Evolutionary conservation across 2,888 invertebrate species (phyloP).

Genomic region (Netelia melanura): DNA sequence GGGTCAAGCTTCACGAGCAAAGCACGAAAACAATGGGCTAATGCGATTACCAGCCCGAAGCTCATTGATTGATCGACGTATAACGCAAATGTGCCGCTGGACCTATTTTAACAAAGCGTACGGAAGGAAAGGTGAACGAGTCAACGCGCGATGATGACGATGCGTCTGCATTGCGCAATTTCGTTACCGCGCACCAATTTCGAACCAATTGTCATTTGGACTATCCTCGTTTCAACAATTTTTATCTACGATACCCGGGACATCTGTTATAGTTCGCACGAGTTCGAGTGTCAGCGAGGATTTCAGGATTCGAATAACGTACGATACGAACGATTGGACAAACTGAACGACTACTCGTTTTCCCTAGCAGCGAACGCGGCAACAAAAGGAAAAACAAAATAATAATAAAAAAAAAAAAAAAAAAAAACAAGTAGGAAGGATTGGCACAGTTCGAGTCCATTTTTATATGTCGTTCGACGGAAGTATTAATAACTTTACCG

Average conservation of each 20-base stretch:
- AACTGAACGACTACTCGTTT: slow-evolving; percentile 12
- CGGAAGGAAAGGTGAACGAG: slow-evolving; percentile 15
- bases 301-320: slow-evolving; percentile 37
- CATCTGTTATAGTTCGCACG: neutral
- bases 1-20: slow-evolving; percentile 13
- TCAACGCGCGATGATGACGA: slow-evolving; percentile 36
- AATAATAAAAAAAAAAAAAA: neutral
- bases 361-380: neutral
- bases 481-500: slow-evolving; percentile 17
- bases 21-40: slow-evolving; percentile 62
- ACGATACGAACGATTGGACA: slow-evolving; percentile 13
- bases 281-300: neutral
- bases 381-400: neutral
- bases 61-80: slow-evolving; percentile 76
- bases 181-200: slow-evolving; percentile 28
- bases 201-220: neutral
- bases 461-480: neutral
- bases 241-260: too few species aligned
- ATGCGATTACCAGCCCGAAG: slow-evolving; percentile 72
- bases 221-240: neutral
- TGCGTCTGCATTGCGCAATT: slow-evolving; percentile 46
- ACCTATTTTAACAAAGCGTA: slow-evolving; percentile 74
- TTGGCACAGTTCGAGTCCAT: slow-evolving; percentile 14
- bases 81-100: slow-evolving; percentile 7
- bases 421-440: slow-evolving; percentile 1